phyloP scores from a whole-genome alignment of 2,797 vertebrate genomes.

The Sylvilagus floridanus region DNA sequence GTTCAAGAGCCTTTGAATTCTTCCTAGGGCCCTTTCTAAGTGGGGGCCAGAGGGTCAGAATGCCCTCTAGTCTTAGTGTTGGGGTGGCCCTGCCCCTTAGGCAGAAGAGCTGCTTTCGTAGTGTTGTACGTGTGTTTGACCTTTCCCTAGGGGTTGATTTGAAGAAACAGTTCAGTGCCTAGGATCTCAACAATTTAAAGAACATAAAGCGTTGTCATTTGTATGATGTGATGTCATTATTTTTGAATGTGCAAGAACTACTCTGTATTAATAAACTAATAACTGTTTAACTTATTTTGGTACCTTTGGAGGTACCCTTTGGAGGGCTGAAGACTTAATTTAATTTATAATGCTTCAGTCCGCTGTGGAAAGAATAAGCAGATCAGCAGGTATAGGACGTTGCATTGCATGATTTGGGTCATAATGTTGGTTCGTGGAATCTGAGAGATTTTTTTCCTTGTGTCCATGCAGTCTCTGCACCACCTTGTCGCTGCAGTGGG shows the following conservation, averaged over 20 bases:
- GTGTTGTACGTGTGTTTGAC: background rate
- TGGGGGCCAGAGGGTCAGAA: rapidly evolving
- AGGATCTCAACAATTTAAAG: background rate
- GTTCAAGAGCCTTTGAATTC: background rate
- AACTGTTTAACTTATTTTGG: background rate
- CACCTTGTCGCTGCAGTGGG: constrained; percentile 98
- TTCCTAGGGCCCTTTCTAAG: background rate
- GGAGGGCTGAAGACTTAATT: background rate
- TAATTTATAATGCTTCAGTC: background rate
- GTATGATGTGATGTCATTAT: background rate
- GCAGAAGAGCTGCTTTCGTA: background rate
- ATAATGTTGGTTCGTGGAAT: background rate
- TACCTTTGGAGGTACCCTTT: background rate
- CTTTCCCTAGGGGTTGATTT: background rate
- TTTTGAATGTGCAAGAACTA: background rate
- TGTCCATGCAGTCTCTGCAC: constrained; percentile 91
- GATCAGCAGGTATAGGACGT: background rate
- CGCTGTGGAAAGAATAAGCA: background rate
- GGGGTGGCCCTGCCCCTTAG: background rate
- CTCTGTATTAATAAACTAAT: background rate
- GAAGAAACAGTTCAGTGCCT: background rate
- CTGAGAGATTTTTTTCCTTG: background rate
- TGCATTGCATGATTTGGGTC: background rate
- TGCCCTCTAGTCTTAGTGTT: background rate
- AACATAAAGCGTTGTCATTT: background rate